Base-by-base conservation (phyloP, 2,888 invertebrate genomes). In the Heliconius charithonia region DNA sequence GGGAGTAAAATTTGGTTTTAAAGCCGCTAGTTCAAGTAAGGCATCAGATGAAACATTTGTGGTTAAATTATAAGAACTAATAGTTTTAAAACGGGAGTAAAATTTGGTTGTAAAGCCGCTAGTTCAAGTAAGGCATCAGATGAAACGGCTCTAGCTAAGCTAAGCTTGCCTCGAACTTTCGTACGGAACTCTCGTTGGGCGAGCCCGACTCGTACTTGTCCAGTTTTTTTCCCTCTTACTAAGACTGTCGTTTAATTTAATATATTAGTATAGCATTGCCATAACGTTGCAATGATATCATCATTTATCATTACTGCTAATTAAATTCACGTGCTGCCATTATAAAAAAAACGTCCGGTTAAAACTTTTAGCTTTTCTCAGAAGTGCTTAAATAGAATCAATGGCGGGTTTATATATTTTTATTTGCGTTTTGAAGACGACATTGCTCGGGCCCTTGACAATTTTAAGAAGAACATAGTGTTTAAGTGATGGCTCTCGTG, bases 301-400 rank as follows among this genome's bases (percentile, higher is more conserved):
- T 71, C 79, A 66, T 70, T 76, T 76, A 41, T 65, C 74, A 62
- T 66, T 70, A 56, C 69, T 32, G 66, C 45, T 67, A 65, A 76
- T 79, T 71, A 76, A 75, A 74, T 76, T 59, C 80, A 80, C 73
- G 75, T 79, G 79, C 72, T 74, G 67, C 56, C 56, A 32, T 27
- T 69, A 32, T 59, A 59, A 76, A 72, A 80, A 79, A 75, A 80
- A 37, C 69, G 45, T 76, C 78, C 73, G 73, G 29, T 56, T 73
- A 70, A 25, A 51, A 62, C 32, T 78, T n/a, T 67, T 27, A 51
- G 22, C 71, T 32, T 27, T 76, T 63, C 19, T 41, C 19, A 59
- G 72, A 72, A 72, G n/a, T 32, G 59, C 29, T 32, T 56, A 51
- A 71, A 29, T 56, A 32, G 56, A 12, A n/a, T 56, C n/a, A 59